Conservation (phyloP, 53 echinoderm and acorn worm genomes). For the Luidia sarsii region DNA sequence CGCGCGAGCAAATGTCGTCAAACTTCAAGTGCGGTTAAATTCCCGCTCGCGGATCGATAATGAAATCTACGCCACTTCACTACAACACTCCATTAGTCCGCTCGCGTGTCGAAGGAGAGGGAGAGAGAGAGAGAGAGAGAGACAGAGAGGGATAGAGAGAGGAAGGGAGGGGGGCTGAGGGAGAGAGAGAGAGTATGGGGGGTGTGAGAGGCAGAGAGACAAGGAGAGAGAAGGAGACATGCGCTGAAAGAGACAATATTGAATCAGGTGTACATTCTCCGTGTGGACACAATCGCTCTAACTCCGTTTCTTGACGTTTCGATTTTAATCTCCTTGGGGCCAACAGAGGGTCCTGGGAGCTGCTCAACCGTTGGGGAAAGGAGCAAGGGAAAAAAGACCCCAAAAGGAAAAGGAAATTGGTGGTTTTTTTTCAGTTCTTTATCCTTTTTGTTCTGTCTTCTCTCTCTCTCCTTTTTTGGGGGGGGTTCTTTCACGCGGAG, state of each 20-base stretch:
- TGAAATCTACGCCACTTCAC: conserved; percentile 57
- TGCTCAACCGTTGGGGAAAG: too few relatives aligned
- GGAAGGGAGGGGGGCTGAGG: conserved; percentile 15
- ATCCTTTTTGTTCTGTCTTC: too few relatives aligned
- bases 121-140: conserved; percentile 23
- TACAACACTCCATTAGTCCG: conserved; percentile 54
- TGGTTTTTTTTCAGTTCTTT: too few relatives aligned
- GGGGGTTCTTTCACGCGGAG: too few relatives aligned
- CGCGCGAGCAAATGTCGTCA: conserved; percentile 54
- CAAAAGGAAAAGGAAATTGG: too few relatives aligned
- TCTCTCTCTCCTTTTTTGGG: too few relatives aligned
- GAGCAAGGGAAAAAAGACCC: too few relatives aligned
- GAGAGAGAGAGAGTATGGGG: conserved; percentile 26
- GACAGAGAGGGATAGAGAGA: conserved; percentile 16
- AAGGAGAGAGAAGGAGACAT: conserved; percentile 21
- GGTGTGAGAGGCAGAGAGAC: background rate
- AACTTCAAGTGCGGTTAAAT: conserved; percentile 61
- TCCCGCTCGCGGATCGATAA: conserved; percentile 50
- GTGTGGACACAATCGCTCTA: conserved; percentile 77
- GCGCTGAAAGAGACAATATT: conserved; percentile 58
- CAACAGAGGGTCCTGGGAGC: too few relatives aligned
- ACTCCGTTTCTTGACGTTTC: conserved; percentile 58
- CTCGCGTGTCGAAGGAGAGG: background rate
- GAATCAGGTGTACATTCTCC: conserved; percentile 66
- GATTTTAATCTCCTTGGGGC: conserved; percentile 55